phyloP scores from a whole-genome alignment of 2,797 vertebrate species.

The Bufotes viridis region DNA sequence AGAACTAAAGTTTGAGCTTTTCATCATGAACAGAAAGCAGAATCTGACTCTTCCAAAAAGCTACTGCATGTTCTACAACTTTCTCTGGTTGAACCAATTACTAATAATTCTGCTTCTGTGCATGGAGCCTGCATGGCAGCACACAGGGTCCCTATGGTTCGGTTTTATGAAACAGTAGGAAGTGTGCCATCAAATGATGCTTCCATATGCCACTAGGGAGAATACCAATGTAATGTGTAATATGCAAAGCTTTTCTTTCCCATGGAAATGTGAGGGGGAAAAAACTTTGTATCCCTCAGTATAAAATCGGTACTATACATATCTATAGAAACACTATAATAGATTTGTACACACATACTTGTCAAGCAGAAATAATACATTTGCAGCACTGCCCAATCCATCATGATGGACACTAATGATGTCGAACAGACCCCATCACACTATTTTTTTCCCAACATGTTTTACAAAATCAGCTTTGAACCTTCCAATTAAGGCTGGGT shows the following conservation, averaged over 20 bases:
- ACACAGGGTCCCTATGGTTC: neutral
- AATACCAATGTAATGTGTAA: neutral
- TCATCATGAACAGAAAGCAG: conserved; percentile 21
- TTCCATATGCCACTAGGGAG: neutral
- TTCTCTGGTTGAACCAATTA: neutral
- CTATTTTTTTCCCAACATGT: no score
- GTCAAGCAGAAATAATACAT: no score
- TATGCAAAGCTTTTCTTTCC: neutral
- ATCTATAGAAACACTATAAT: no score
- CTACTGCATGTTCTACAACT: neutral
- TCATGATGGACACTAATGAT: no score
- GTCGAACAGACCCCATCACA: no score
- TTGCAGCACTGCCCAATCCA: no score
- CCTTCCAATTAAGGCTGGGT: no score
- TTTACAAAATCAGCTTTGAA: no score
- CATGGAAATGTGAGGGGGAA: no score
- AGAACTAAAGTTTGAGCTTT: conserved; percentile 26
- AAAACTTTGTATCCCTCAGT: no score
- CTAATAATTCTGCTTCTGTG: neutral
- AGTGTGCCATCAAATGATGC: neutral
- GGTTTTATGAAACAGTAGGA: neutral
- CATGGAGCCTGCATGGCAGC: neutral
- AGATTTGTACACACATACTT: no score
- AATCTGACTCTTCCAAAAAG: conserved; percentile 7
- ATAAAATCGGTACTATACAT: no score